A percentile compares a stretch with the other conserved stretches of the same genome.
Evolutionary conservation across 2,888 invertebrate genomes (phyloP).

Genomic region (Cephalotes varians): DNA sequence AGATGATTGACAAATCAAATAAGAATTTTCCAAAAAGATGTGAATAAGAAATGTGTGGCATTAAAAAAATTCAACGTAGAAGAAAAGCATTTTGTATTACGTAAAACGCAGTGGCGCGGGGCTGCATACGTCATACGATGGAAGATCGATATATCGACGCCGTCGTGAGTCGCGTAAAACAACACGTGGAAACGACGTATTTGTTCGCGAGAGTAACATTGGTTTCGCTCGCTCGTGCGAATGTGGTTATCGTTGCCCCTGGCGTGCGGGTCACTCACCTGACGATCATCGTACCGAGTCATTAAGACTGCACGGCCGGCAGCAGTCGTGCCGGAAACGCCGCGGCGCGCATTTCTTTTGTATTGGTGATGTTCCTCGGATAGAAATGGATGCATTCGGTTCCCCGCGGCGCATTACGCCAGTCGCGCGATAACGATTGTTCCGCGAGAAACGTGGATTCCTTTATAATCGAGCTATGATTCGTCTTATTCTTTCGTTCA

Average conservation of each 20-base stretch:
- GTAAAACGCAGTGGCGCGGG: conserved; percentile 17
- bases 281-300: conserved; percentile 77
- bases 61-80: conserved; percentile 31
- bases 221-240: conserved; percentile 47
- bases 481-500: neutral
- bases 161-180: conserved; percentile 16
- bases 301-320: conserved; percentile 73
- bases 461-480: neutral
- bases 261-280: conserved; percentile 80
- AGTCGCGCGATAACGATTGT: conserved; percentile 21
- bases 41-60: neutral
- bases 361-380: conserved; percentile 51
- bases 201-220: conserved; percentile 44
- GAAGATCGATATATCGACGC: conserved; percentile 53
- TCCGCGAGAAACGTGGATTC: neutral
- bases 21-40: neutral
- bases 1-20: neutral
- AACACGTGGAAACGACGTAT: conserved; percentile 40
- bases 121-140: conserved; percentile 39
- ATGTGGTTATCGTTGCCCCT: conserved; percentile 74
- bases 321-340: conserved; percentile 72
- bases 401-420: conserved; percentile 1
- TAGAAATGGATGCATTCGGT: neutral
- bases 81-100: conserved; percentile 34
- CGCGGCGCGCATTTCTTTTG: conserved; percentile 69